Base-by-base conservation (phyloP, 2,888 invertebrate genomes). In the Onchidella celtica region DNA sequence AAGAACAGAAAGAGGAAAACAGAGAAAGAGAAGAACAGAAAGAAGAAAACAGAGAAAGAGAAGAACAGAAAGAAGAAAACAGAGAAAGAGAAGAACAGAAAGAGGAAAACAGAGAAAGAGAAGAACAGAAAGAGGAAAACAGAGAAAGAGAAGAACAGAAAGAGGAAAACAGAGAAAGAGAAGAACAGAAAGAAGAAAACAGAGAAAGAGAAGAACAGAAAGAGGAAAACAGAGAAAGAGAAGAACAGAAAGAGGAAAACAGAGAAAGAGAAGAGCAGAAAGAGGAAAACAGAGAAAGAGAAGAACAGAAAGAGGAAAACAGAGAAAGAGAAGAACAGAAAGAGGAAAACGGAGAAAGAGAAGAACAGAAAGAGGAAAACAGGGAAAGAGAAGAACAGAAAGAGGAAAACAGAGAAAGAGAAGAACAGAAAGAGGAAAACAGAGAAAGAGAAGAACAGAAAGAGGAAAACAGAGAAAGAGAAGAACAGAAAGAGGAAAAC, bases 81-180 rank as follows among this genome's bases (percentile, higher is more conserved):
- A 55, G 27, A 21, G 59, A 73, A 55, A 38, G 24, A 38, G 21
- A 38, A 34, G 17, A 6, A 11, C 6, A 47, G 47, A 47, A 17
- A 47, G 47, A 47, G 6, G 47, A 38, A 36, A 38, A 34, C 24
- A 36, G 36, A 11, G 36, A 21, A 24, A 6, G 36, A 21, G 24
- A 24, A 1, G 65, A 65, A 34, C 14, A 34, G 34, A 36, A 70
- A 32, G 55, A 55, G 24, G 47, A 70, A 32, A 63, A 14, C 24
- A 63, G 11, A 36, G 38, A 63, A 34, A n/a, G 38, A 63, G 17
- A n/a, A 17, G n/a, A 29, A n/a, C 63, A 34, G 65, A 75, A 47
- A 63, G 63, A 75, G 75, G 36, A 47, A 73, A 55, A 59, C 34
- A 59, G 65, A 36, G 75, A 75, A 47, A 75, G 63, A 63, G 75